Evolutionary conservation across 2,888 invertebrate species (phyloP).

Genomic region (Eupeodes luniger): DNA sequence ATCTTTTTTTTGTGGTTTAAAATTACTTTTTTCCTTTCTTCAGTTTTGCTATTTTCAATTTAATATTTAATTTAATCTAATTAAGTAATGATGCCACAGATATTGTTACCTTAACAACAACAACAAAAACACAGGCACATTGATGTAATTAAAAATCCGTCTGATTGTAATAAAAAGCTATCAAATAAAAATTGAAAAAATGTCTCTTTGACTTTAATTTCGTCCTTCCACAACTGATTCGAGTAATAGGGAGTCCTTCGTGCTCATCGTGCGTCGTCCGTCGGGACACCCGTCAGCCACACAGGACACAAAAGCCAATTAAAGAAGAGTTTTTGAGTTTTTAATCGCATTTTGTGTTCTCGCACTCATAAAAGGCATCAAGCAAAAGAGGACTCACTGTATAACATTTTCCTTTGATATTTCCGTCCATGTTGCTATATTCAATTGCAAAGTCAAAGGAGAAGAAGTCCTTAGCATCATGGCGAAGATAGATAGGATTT

Average conservation of each 20-base stretch:
- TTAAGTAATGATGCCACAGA: constrained; percentile 64
- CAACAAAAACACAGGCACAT: neutral
- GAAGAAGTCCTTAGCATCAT: neutral
- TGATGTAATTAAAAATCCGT: constrained; percentile 42
- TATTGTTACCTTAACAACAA: constrained; percentile 62
- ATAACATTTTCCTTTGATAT: constrained; percentile 51
- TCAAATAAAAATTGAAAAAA: constrained; percentile 18
- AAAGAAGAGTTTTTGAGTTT: constrained; percentile 52
- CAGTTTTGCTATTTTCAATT: neutral
- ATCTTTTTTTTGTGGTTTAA: constrained; percentile 21
- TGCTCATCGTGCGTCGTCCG: no score
- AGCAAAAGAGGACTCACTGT: constrained; percentile 14
- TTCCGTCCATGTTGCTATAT: constrained; percentile 4
- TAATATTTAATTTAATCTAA: constrained; percentile 50
- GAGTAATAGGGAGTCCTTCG: no score
- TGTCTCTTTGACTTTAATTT: constrained; percentile 13
- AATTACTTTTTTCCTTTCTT: constrained; percentile 18
- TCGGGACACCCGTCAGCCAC: neutral
- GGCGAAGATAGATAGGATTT: constrained; percentile 32
- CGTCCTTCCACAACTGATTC: neutral
- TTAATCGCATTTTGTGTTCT: constrained; percentile 67
- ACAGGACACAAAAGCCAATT: constrained; percentile 62
- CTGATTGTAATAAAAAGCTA: constrained; percentile 15
- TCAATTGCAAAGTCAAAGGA: neutral
- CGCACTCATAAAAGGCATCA: constrained; percentile 40